Conservation (phyloP, 2,113 vertebrate genomes). For the Microcebus tavaratra region DNA sequence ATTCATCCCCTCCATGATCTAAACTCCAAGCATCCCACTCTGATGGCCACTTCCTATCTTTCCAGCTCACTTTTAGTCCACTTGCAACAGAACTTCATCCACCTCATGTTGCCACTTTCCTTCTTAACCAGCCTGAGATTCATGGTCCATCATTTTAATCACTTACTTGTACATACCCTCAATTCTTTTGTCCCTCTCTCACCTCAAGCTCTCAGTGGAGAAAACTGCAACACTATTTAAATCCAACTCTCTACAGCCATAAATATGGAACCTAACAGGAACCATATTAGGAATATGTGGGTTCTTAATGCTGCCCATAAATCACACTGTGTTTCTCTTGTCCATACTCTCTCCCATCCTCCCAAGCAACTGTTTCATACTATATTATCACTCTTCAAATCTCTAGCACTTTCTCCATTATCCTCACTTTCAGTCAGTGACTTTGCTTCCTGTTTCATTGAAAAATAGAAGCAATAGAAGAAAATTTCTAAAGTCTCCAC, state of each 20-base stretch:
- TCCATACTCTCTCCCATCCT: neutral
- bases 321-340: neutral
- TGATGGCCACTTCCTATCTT: neutral
- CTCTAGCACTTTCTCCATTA: neutral
- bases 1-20: neutral
- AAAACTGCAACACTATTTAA: neutral
- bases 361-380: neutral
- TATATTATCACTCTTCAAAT: neutral
- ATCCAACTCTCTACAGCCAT: neutral
- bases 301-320: neutral
- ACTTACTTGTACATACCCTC: neutral
- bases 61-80: neutral
- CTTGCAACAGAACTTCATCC: neutral
- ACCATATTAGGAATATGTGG: neutral
- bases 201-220: neutral
- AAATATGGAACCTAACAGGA: neutral
- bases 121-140: neutral
- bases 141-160: neutral
- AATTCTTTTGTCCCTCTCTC: neutral
- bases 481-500: neutral
- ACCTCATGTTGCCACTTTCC: neutral
- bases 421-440: neutral
- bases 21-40: neutral
- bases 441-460: neutral
- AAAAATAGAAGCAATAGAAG: neutral